These are phyloP conservation scores for Drosophila novamexicana DNA, from an alignment of 1,140 invertebrate genomes.

Conservation along the genomic window DNA sequence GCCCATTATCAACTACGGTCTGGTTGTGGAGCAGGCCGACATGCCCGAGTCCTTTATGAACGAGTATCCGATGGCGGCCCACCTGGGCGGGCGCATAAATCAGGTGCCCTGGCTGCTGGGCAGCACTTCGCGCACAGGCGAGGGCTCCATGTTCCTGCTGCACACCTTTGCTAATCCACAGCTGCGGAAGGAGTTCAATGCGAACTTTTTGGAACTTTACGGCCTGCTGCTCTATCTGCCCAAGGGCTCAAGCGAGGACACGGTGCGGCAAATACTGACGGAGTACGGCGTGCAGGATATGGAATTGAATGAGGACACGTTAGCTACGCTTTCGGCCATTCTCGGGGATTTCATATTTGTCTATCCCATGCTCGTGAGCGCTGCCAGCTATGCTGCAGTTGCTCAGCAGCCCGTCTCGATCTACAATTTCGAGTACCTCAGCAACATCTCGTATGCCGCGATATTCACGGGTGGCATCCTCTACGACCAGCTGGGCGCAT, in stretches of 20 bases:
- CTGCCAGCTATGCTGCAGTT: conserved; percentile 45
- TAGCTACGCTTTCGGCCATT: conserved; percentile 31
- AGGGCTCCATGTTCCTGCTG: conserved; percentile 49
- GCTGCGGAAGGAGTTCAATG: conserved; percentile 41
- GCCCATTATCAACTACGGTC: conserved; percentile 71
- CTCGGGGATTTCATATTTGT: conserved; percentile 57
- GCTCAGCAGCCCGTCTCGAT: conserved; percentile 37
- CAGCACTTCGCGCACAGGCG: conserved; percentile 66
- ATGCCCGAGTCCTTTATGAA: conserved; percentile 76
- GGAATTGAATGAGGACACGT: conserved; percentile 47
- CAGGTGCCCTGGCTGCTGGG: conserved; percentile 84
- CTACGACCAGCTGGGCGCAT: conserved; percentile 40
- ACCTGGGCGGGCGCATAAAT: conserved; percentile 64
- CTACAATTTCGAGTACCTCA: conserved; percentile 54
- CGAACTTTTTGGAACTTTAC: conserved; percentile 43
- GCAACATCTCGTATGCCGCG: background rate
- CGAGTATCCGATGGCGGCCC: conserved; percentile 66
- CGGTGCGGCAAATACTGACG: conserved; percentile 34
- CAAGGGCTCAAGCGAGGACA: background rate
- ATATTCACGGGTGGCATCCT: background rate
- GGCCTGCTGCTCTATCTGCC: conserved; percentile 31
- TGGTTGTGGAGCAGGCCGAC: conserved; percentile 70
- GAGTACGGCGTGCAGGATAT: conserved; percentile 17
- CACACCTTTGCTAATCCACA: conserved; percentile 9
- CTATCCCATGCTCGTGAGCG: conserved; percentile 48